These are phyloP conservation scores for Esox niger DNA, from an alignment of 2,113 vertebrate genomes.

Conservation along the genomic window DNA sequence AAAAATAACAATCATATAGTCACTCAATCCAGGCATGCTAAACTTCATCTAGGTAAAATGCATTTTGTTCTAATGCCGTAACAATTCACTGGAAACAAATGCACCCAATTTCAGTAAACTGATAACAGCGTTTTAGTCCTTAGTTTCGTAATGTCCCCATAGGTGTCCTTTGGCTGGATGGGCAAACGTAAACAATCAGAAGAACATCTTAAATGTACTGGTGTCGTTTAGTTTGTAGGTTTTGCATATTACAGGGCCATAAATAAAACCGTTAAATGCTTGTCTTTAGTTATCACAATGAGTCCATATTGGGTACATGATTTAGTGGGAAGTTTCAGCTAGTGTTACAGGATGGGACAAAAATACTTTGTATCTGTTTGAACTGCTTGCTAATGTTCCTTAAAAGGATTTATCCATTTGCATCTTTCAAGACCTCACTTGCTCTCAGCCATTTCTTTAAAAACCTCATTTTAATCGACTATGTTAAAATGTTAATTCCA, in stretches of 20 bases:
- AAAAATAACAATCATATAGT: too few species aligned
- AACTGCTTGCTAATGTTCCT: slow-evolving; percentile 67
- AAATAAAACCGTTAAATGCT: neutral
- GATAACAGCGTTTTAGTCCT: too few species aligned
- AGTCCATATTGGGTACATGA: slow-evolving; percentile 40
- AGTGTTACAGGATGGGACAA: slow-evolving; percentile 35
- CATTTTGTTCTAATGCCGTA: too few species aligned
- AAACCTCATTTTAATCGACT: slow-evolving; percentile 67
- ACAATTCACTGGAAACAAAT: too few species aligned
- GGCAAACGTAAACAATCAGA: too few species aligned
- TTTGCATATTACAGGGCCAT: neutral
- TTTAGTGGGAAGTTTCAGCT: slow-evolving; percentile 57
- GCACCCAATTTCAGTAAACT: too few species aligned
- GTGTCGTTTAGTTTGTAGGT: neutral
- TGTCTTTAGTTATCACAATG: slow-evolving; percentile 21
- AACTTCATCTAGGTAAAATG: too few species aligned
- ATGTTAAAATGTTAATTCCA: slow-evolving; percentile 69
- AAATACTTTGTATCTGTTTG: slow-evolving; percentile 53
- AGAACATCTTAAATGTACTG: neutral
- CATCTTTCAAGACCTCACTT: slow-evolving; percentile 59
- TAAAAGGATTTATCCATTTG: slow-evolving; percentile 56
- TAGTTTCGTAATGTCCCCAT: too few species aligned
- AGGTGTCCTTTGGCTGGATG: too few species aligned
- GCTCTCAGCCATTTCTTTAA: slow-evolving; percentile 56
- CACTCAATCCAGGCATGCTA: too few species aligned